phyloP scores from a whole-genome alignment of 2,797 vertebrate species.

The Discoglossus pictus region DNA sequence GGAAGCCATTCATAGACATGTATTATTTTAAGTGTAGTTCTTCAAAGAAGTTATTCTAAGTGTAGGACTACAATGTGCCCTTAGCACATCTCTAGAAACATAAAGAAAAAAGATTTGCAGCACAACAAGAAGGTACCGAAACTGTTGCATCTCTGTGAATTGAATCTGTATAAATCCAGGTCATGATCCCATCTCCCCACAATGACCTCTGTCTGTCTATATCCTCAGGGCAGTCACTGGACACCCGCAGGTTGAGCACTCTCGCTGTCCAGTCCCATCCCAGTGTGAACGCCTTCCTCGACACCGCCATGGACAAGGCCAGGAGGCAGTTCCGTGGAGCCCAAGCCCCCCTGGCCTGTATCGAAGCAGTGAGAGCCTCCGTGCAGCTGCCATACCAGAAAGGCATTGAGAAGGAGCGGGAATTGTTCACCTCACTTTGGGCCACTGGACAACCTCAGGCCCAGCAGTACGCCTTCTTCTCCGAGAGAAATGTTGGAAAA shows the following conservation, averaged over 20 bases:
- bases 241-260: slow-evolving; percentile 72
- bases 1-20: no score
- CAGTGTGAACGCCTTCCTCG: slow-evolving; percentile 72
- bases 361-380: slow-evolving; percentile 78
- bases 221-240: slow-evolving; percentile 70
- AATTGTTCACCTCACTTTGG: slow-evolving; percentile 74
- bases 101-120: no score
- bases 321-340: slow-evolving; percentile 69
- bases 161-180: no score
- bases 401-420: slow-evolving; percentile 74
- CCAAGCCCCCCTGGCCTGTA: slow-evolving; percentile 80
- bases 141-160: no score
- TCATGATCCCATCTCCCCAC: slow-evolving; percentile 25
- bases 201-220: slow-evolving; percentile 31
- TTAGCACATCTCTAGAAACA: no score
- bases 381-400: slow-evolving; percentile 70
- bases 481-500: slow-evolving; percentile 73
- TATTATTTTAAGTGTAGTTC: no score
- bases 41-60: no score
- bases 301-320: slow-evolving; percentile 62
- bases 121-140: no score
- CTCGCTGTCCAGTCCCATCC: slow-evolving; percentile 57
- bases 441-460: slow-evolving; percentile 81
- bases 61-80: no score
- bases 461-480: slow-evolving; percentile 85